Conservation (phyloP, 2,888 invertebrate species). For the Caprella mutica region DNA sequence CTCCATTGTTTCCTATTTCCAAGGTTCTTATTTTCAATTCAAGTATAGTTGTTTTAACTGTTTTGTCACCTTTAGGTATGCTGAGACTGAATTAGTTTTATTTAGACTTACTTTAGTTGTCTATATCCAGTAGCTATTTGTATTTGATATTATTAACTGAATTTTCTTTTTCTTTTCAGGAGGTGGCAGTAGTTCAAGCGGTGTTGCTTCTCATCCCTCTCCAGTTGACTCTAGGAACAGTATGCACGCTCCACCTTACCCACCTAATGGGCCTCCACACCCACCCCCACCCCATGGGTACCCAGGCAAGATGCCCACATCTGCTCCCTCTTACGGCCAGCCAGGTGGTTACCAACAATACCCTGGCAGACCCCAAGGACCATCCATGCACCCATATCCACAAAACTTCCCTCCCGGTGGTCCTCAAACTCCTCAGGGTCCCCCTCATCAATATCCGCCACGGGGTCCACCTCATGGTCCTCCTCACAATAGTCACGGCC, state of each 20-base stretch:
- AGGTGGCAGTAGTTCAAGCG: slow-evolving; percentile 29
- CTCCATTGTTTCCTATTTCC: too few species aligned
- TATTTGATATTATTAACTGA: neutral
- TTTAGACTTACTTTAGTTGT: too few species aligned
- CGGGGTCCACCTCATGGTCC: too few species aligned
- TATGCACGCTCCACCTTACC: slow-evolving; percentile 32
- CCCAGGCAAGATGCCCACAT: slow-evolving; percentile 27
- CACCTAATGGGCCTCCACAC: slow-evolving; percentile 26
- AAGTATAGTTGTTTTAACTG: too few species aligned
- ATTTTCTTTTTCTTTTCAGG: slow-evolving; percentile 5
- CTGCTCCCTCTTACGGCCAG: slow-evolving; percentile 24
- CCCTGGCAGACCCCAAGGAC: slow-evolving; percentile 31
- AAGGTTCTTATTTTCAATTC: too few species aligned
- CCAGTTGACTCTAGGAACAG: slow-evolving; percentile 49
- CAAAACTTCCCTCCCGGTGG: slow-evolving; percentile 29
- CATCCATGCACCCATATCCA: slow-evolving; percentile 33
- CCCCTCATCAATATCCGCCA: slow-evolving; percentile 30
- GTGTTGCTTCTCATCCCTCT: slow-evolving; percentile 82
- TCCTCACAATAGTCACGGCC: slow-evolving; percentile 33
- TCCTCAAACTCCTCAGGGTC: slow-evolving; percentile 26
- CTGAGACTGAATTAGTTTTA: too few species aligned
- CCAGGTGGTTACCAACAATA: slow-evolving; percentile 27
- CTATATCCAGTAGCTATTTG: too few species aligned
- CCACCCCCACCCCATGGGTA: slow-evolving; percentile 33
- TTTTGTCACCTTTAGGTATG: too few species aligned